Conservation (phyloP, 2,113 vertebrate genomes). For the Arvicanthis niloticus region DNA sequence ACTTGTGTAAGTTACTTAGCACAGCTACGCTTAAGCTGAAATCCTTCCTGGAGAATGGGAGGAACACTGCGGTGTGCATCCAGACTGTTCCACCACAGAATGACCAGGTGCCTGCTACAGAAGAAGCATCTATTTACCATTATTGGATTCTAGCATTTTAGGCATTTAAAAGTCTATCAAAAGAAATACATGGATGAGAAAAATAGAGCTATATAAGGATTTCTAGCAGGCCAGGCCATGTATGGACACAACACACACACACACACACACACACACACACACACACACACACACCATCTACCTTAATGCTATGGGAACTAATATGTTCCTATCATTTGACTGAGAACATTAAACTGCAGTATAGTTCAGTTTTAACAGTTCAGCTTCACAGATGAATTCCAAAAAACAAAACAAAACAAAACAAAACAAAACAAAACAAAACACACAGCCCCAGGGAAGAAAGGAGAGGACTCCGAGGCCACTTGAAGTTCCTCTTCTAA, state of each 20-base stretch:
- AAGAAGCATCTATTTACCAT: not conserved
- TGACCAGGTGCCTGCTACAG: not conserved
- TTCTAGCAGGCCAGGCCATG: not conserved
- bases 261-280: too few species aligned
- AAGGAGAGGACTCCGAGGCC: not conserved
- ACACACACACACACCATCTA: too few species aligned
- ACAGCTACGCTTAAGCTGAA: not conserved
- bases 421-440: not conserved
- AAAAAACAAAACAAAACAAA: not conserved
- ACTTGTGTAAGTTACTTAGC: not conserved
- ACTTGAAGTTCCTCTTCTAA: not conserved
- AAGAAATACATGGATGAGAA: not conserved
- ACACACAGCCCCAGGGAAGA: not conserved
- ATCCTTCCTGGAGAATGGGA: not conserved
- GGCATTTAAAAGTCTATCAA: not conserved
- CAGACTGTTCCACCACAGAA: not conserved
- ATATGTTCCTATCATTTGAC: not conserved
- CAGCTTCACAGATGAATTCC: not conserved
- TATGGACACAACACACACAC: not conserved
- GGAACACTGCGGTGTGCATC: not conserved
- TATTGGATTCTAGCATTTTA: not conserved
- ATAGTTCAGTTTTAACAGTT: not conserved
- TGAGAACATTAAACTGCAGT: not conserved
- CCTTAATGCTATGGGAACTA: not conserved
- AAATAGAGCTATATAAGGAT: not conserved